phyloP scores from a whole-genome alignment of 2,888 invertebrate species.

The Ganaspis brasiliensis region DNA sequence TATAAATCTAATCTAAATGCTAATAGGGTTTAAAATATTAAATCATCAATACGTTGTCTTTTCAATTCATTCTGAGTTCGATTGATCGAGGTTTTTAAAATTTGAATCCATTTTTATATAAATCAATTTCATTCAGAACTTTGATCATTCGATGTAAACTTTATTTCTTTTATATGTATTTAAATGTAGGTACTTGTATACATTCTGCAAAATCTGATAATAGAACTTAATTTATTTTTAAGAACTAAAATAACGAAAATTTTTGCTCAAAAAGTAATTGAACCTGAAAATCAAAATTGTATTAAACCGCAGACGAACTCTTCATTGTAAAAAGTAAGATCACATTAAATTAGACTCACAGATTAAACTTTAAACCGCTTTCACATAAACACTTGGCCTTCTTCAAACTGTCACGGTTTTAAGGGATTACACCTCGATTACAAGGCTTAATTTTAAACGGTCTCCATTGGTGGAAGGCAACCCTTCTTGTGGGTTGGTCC shows the following conservation, averaged over 20 bases:
- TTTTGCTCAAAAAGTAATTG: no score
- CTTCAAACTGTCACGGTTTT: constrained; percentile 75
- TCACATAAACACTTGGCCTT: constrained; percentile 42
- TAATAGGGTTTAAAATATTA: background rate
- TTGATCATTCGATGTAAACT: no score
- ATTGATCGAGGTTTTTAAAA: no score
- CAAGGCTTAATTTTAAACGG: constrained; percentile 79
- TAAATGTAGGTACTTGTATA: no score
- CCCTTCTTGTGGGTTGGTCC: constrained; percentile 76
- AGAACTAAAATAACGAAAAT: no score
- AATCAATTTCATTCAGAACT: no score
- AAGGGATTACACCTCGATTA: constrained; percentile 80
- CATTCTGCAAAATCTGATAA: no score
- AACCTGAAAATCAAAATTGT: background rate
- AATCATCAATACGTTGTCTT: no score
- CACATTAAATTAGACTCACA: constrained; percentile 26
- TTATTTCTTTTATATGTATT: no score
- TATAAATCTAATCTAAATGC: constrained; percentile 12
- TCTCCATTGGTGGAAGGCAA: constrained; percentile 58
- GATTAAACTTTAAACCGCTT: constrained; percentile 5
- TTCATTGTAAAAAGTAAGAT: background rate
- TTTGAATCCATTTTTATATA: no score
- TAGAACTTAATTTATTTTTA: no score
- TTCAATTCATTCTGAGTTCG: no score
- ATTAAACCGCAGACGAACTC: background rate